Evolutionary conservation across 2,888 invertebrate species (phyloP), one percentile per base, ranked within the genome.

Genomic region (Polydrusus pterygomalis): DNA sequence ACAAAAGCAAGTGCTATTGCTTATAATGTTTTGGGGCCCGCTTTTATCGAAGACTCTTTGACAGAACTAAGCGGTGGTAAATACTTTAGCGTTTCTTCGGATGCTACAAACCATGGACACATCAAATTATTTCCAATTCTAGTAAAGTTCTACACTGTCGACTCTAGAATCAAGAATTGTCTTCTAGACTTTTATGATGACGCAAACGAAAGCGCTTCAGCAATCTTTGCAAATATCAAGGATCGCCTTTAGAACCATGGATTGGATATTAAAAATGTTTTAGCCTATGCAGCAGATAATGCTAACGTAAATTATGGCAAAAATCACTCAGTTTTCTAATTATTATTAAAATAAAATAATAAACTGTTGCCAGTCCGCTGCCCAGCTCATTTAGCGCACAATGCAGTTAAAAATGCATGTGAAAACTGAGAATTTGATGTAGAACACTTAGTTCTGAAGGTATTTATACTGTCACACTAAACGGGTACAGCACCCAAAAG

Each of bases 141-240:
- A 10, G 7, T 67, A 15, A 6, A 51, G 15, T 67, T 13, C 51
- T 67, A 34, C 15, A 54, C 10, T 13, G 38, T 51, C 10, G 15
- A 3, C 11, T 5, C 9, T 17, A 6, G 38, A 17, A 51, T 67
- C 38, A 67, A 67, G n/a, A 6, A 10, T 11, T 15, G n/a, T 51
- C 18, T 67, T n/a, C 15, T 67, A n/a, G 67, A 67, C 20, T 67
- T 67, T 65, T 65, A n/a, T 20, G 65, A 65, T 11, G 25, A 65
- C 13, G 13, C 65, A 45, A 20, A 65, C 15, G 65, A 65, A 65
- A 65, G 43, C 6, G 43, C 47, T 10, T 10, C 2, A 9, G 47
- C 11, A n/a, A 65, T 65, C 3, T 65, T 18, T 65, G 15, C 0
- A 11, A 65, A 65, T 45, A 45, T 65, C 9, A 47, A 47, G 3